Conservation (phyloP, 2,888 invertebrate species). For the Formica aserva region DNA sequence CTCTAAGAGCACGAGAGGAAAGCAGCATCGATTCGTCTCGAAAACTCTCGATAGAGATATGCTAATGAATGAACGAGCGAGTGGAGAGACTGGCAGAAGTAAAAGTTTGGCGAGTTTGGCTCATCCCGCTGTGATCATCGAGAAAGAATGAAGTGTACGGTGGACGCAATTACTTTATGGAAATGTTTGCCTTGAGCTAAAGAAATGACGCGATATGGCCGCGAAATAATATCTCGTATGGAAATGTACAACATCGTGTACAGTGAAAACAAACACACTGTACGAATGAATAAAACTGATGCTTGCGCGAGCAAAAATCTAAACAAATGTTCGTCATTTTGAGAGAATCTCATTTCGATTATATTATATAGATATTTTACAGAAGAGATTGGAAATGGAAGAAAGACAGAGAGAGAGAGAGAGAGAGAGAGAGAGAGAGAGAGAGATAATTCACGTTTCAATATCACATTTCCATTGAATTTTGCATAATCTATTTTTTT, state of each 20-base stretch:
- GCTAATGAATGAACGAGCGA: conserved; percentile 57
- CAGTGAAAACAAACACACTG: not conserved
- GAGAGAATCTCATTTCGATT: not conserved
- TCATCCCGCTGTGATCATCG: not conserved
- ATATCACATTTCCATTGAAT: not conserved
- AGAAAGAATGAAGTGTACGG: conserved; percentile 59
- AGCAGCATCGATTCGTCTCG: conserved; percentile 54
- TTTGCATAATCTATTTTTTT: not conserved
- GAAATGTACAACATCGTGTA: not conserved
- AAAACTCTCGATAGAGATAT: conserved; percentile 63
- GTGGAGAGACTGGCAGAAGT: not conserved
- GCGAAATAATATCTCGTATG: not conserved
- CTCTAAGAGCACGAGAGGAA: conserved; percentile 1
- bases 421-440: too few species aligned
- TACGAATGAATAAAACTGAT: not conserved
- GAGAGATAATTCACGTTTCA: not conserved
- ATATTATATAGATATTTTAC: not conserved
- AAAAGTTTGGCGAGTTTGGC: conserved; percentile 44
- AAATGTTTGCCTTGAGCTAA: conserved; percentile 51
- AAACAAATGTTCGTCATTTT: not conserved
- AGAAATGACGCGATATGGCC: not conserved
- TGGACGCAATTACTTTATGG: conserved; percentile 58
- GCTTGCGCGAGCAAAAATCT: not conserved
- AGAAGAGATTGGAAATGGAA: not conserved
- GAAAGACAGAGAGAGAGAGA: not conserved